Evolutionary conservation across 2,113 vertebrate genomes (phyloP), one percentile per base, ranked within the genome.

Genomic region (Condylura cristata): DNA sequence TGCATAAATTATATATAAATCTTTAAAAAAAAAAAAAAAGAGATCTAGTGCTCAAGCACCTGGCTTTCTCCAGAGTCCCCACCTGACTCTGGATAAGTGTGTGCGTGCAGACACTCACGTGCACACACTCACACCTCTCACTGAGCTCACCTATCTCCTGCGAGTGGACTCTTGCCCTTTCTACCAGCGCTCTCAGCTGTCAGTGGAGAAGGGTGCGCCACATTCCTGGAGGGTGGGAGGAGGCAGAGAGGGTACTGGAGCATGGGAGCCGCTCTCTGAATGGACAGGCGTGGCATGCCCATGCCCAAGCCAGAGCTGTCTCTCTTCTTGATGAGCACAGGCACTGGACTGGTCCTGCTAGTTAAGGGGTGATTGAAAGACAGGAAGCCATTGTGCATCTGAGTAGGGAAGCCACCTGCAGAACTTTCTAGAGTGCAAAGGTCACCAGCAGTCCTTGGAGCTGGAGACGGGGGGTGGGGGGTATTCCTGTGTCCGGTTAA

Each of bases 181-280:
- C 56, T 1, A 7, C 37, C 56, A 79, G 65, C 22, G 6, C 85
- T 74, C 68, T 65, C 83, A 56, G 56, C 79, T 79, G 86, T 82
- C 74, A 16, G 56, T 6, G 75, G 71, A 37, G 51, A 44, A 0
- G 74, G 74, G 75, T 28, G 5, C 37, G 74, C 80, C 11, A 8
- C 34, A 37, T 76, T 86, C 65, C 75, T 39, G 18, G 79, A 14
- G 9, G 75, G 81, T 1, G 1, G 61, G 76, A 87, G 83, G 80
- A 82, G 74, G 60, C 80, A 37, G 1, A 65, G 53, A 94, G 61
- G 92, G 89, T 96, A 48, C 66, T 48, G 90, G 74, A 91, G 60
- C 90, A 91, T 68, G 86, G 48, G 89, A 94, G 91, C 83, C 22
- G 56, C 95, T 66, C 81, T 82, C 17, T 93, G 44, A 28, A 91